These are phyloP conservation scores for Spea bombifrons DNA, from an alignment of 2,113 vertebrate genomes.

Conservation along the genomic window DNA sequence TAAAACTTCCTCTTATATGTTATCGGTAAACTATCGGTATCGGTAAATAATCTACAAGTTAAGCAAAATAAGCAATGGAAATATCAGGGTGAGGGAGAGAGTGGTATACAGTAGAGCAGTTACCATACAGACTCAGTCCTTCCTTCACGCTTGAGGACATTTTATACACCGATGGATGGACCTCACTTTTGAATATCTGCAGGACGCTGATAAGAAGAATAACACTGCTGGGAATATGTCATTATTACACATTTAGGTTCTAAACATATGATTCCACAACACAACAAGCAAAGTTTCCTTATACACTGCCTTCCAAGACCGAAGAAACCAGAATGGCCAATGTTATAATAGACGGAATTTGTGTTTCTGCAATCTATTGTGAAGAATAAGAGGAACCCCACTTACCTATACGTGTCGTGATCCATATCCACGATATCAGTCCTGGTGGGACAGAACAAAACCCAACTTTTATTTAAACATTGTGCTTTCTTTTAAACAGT, in stretches of 20 bases:
- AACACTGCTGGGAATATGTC: neutral
- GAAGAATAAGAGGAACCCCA: neutral
- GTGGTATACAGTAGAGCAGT: neutral
- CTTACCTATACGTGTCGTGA: constrained; percentile 78
- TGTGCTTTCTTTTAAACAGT: neutral
- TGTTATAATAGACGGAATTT: too few species aligned
- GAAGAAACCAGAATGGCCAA: too few species aligned
- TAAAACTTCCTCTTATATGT: too few species aligned
- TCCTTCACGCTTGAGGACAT: constrained; percentile 88
- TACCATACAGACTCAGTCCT: constrained; percentile 93
- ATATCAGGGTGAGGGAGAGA: neutral
- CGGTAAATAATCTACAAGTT: too few species aligned
- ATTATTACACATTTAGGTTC: too few species aligned
- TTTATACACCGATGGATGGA: constrained; percentile 95
- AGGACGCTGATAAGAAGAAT: constrained; percentile 71
- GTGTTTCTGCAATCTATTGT: too few species aligned
- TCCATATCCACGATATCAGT: constrained; percentile 76
- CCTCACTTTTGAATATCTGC: constrained; percentile 94
- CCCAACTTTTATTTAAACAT: too few species aligned
- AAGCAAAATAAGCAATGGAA: too few species aligned
- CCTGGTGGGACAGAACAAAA: constrained; percentile 56
- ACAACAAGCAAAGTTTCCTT: too few species aligned
- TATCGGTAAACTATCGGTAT: too few species aligned
- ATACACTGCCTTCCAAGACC: too few species aligned
- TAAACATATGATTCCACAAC: too few species aligned